These are phyloP conservation scores for Rhodophaea formosa DNA, from an alignment of 2,888 invertebrate genomes.

Conservation along the genomic window DNA sequence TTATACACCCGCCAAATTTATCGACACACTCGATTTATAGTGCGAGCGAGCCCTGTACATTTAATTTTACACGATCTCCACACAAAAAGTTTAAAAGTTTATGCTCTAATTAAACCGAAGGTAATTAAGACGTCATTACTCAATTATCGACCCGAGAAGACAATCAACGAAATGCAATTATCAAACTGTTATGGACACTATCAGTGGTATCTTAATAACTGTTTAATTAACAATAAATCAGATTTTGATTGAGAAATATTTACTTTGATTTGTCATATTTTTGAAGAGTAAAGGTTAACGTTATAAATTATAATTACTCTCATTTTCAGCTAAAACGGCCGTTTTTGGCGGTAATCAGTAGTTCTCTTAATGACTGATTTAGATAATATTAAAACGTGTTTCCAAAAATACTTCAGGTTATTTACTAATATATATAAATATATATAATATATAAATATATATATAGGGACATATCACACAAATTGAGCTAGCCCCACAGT, in stretches of 20 bases:
- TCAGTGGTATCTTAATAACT: conserved; percentile 11
- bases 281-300: not conserved
- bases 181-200: conserved; percentile 17
- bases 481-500: no score
- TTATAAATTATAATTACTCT: not conserved
- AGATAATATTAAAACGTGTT: no score
- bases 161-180: conserved; percentile 47
- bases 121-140: conserved; percentile 44
- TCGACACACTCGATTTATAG: conserved; percentile 71
- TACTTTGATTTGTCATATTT: conserved; percentile 6
- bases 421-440: no score
- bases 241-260: not conserved
- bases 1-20: conserved; percentile 77
- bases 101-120: conserved; percentile 28
- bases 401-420: no score
- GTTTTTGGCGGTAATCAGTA: no score
- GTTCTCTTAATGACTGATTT: no score
- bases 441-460: no score
- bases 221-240: conserved; percentile 19
- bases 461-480: no score
- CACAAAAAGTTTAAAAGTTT: conserved; percentile 20
- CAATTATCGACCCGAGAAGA: conserved; percentile 43
- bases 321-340: no score
- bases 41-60: conserved; percentile 38
- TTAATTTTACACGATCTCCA: conserved; percentile 42